Evolutionary conservation across 2,113 vertebrate genomes (phyloP).

Genomic region (Ia io): DNA sequence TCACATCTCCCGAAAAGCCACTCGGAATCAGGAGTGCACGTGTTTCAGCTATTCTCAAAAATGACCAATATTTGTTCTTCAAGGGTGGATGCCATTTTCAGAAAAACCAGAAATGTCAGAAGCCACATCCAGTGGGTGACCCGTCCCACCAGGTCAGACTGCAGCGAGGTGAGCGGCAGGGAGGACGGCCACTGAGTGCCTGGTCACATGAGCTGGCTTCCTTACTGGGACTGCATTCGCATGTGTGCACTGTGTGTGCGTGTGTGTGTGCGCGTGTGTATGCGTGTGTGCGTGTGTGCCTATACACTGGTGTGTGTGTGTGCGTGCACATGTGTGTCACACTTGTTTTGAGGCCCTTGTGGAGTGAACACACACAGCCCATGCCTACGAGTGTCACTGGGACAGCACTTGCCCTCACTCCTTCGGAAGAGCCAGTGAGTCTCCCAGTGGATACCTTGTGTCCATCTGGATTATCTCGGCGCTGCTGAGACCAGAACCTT

Average conservation of each 20-base stretch:
- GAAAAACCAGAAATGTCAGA: neutral
- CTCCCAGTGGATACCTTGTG: too few relatives aligned
- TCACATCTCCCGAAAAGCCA: neutral
- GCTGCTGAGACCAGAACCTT: neutral
- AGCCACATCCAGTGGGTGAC: too few relatives aligned
- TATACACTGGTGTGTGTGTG: too few relatives aligned
- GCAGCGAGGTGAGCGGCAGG: rapidly evolving
- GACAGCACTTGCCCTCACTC: neutral
- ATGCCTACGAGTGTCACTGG: neutral
- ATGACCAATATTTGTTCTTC: neutral
- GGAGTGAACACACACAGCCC: neutral
- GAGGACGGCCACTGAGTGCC: rapidly evolving
- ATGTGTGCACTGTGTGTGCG: neutral
- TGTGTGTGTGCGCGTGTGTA: neutral
- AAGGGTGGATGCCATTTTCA: neutral
- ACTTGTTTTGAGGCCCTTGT: neutral
- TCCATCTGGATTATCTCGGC: too few relatives aligned
- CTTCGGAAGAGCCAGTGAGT: neutral
- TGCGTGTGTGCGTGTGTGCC: neutral
- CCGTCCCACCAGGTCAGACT: rapidly evolving
- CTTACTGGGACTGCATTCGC: neutral
- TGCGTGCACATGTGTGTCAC: neutral
- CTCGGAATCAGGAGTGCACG: rapidly evolving
- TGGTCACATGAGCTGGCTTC: neutral
- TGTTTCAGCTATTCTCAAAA: neutral